These are phyloP conservation scores for Epinephelus awoara DNA, from an alignment of 2,797 vertebrate genomes.

Conservation along the genomic window DNA sequence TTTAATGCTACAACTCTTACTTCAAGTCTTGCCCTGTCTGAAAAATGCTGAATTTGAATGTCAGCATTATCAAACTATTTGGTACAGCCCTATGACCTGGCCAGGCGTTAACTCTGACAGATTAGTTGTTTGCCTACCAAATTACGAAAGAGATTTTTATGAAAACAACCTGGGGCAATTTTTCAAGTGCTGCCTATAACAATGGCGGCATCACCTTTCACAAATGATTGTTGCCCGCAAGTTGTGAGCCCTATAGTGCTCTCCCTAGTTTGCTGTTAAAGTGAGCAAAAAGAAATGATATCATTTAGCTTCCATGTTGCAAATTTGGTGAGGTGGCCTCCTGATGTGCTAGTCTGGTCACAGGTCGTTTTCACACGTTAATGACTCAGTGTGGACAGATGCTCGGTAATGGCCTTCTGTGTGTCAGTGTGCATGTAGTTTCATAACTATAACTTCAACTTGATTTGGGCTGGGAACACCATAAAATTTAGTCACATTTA, in stretches of 20 bases:
- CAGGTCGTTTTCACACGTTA: background rate
- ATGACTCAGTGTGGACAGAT: background rate
- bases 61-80: too few species aligned
- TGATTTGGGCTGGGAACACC: slow-evolving; percentile 60
- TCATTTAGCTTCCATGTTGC: background rate
- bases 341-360: slow-evolving; percentile 6
- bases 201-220: slow-evolving; percentile 2
- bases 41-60: too few species aligned
- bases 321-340: background rate
- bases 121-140: background rate
- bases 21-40: too few species aligned
- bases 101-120: background rate
- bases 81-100: too few species aligned
- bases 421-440: slow-evolving; percentile 39
- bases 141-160: background rate
- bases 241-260: background rate
- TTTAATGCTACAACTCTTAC: too few species aligned
- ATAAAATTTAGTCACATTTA: slow-evolving; percentile 60
- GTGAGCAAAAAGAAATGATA: background rate
- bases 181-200: slow-evolving; percentile 4
- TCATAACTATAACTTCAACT: slow-evolving; percentile 57
- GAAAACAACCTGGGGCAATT: slow-evolving; percentile 17
- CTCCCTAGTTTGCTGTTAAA: background rate
- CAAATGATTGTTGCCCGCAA: background rate
- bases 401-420: slow-evolving; percentile 22